phyloP scores from a whole-genome alignment of 2,113 vertebrate species.

The Syngnathus scovelli region DNA sequence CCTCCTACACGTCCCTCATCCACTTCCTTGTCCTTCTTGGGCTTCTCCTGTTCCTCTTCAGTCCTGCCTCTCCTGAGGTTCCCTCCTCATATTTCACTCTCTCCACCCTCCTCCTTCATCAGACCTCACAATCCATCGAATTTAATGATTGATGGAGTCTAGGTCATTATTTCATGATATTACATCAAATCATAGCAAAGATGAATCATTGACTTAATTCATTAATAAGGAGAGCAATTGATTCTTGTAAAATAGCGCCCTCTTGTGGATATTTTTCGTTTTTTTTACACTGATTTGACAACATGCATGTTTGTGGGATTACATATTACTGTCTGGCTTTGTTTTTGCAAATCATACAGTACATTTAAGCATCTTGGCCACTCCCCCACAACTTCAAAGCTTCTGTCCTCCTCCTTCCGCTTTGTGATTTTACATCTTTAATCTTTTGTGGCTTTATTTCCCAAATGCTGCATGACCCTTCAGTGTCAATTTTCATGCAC shows the following conservation, averaged over 20 bases:
- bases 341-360: not conserved
- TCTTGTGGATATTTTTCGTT: conserved; percentile 2
- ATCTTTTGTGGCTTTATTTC: not conserved
- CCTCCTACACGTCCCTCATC: conserved; percentile 1
- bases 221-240: not conserved
- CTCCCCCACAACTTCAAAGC: not conserved
- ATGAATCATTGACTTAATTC: conserved; percentile 14
- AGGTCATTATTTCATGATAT: conserved; percentile 7
- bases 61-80: not conserved
- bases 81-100: not conserved
- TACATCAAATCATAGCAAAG: conserved; percentile 13
- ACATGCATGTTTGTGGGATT: too few relatives aligned
- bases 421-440: not conserved
- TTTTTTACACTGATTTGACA: too few relatives aligned
- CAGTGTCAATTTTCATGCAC: not conserved
- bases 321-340: not conserved
- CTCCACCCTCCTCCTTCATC: not conserved
- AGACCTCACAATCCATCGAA: not conserved
- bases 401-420: not conserved
- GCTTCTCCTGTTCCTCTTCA: not conserved
- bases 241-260: conserved; percentile 5
- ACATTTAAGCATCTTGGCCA: not conserved
- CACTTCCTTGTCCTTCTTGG: conserved; percentile 1
- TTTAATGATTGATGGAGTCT: not conserved
- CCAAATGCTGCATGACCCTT: not conserved